Base-by-base conservation (phyloP, 2,888 invertebrate species). In the Adineta ricciae region DNA sequence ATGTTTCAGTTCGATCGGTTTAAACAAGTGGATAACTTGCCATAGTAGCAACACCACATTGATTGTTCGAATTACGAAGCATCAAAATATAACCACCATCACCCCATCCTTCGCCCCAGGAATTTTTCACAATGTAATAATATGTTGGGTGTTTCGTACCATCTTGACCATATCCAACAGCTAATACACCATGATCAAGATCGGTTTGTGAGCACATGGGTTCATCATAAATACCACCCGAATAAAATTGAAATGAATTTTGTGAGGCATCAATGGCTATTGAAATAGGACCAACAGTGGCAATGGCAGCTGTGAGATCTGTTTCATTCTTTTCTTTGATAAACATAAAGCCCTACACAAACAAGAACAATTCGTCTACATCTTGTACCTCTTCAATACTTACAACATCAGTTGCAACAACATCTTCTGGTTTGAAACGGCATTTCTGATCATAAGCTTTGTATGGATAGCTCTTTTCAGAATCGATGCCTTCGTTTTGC, bases 1-100 rank as follows among this genome's bases (percentile, higher is more conserved):
- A 41, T 2, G 2, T 41, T 78, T 2, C 2, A 24, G 1, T 2
- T 41, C 14, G 11, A 21, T 24, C 7, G 14, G 41, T 11, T 90
- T 93, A 95, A 88, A 95, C 95, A 85, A 95, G 92, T 38, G 96
- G 96, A 91, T 94, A 96, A 89, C 94, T 95, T 87, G 96, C 94
- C 87, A 92, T 90, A 83, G 93, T 92, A 85, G 96, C 96, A 90
- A 96, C 93, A 88, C 96, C 96, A 90, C 96, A 96, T 89, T 94
- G 93, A 91, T 96, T 96, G 52, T 94, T 88, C 88, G 92, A 92
- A 91, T 96, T 95, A 88, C 96, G 93, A 50, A 94, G 92, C 94
- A 96, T 95, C 91, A 94, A 94, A 88, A 96, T 94, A 92, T 94
- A 96, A 72, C 96, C 96, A 36, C 11, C 89, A 83, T 93, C 92